Evolutionary conservation across 2,797 vertebrate genomes (phyloP), one percentile per base, ranked within the genome.

Genomic region (Pangasius djambal): DNA sequence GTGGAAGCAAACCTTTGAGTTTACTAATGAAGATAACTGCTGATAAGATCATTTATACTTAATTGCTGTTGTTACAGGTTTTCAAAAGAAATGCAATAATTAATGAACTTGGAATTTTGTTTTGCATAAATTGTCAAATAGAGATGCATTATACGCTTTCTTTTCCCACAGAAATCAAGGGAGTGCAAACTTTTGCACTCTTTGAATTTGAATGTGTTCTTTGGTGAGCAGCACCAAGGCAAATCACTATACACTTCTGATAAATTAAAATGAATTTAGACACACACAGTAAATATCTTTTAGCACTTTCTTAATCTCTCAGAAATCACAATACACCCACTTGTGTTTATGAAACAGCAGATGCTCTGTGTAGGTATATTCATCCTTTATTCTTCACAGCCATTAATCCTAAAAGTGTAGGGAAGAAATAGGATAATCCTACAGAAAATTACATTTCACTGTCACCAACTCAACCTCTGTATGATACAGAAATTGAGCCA

Each of bases 401-500:
- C 59, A 86, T 82, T 74, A 87, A 81, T 81, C 40, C 77, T 83
- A 86, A 82, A 63, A 83, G 15, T 59, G 74, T 25, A 70, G 28
- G 52, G 28, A 61, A 86, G 37, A 81, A 86, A 52, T 37, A 83
- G 57, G 67, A 84, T 57, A 87, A 83, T 89, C 69, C 79, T 55
- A 70, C 10, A 63, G 57, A 87, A 86, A 89, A 83, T 77, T 87
- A 16, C 16, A 77, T 83, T 87, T 87, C 70, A 55, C 69, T 89
- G 79, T 87, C 79, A 83, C 55, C 69, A 87, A 83, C 12, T 55
- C 74, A 75, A 83, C 31, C 78, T 83, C 15, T 75, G 57, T 55
- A 65, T 37, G 25, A 55, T 75, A 31, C 31, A 87, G 57, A 83
- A 84, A 84, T 69, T 57, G 40, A 82, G 4, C 91, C 92, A 93